Evolutionary conservation across 2,888 invertebrate species (phyloP).

Genomic region (Alsophila aescularia): DNA sequence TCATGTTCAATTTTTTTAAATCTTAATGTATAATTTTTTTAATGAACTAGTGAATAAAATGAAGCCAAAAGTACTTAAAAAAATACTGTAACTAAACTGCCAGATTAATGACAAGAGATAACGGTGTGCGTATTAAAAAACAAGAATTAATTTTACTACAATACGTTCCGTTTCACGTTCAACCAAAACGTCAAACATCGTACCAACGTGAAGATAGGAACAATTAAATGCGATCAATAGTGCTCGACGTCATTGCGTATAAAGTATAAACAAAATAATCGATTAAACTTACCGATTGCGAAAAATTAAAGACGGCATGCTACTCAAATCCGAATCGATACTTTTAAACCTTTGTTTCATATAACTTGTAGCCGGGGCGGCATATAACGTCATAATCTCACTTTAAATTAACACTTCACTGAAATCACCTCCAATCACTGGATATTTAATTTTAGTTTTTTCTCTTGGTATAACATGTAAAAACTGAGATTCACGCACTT

Average conservation of each 20-base stretch:
- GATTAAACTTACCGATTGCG: constrained; percentile 85
- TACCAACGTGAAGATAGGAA: constrained; percentile 47
- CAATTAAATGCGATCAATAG: constrained; percentile 51
- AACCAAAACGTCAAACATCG: constrained; percentile 32
- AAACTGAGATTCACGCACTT: constrained; percentile 48
- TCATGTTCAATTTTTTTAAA: neutral
- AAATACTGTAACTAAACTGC: no score
- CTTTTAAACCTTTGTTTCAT: constrained; percentile 79
- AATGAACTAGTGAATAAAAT: no score
- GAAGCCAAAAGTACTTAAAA: no score
- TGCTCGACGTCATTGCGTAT: constrained; percentile 54
- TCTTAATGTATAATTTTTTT: neutral
- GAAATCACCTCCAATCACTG: constrained; percentile 55
- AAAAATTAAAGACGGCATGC: constrained; percentile 87
- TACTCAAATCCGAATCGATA: constrained; percentile 71
- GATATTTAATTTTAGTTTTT: constrained; percentile 64
- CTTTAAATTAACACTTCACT: constrained; percentile 69
- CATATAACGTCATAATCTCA: constrained; percentile 84
- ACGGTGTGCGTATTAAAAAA: no score
- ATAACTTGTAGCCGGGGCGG: constrained; percentile 75
- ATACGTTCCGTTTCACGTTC: constrained; percentile 49
- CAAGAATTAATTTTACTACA: neutral
- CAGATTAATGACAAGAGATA: no score
- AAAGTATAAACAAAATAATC: constrained; percentile 47
- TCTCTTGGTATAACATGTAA: constrained; percentile 57